Percentiles rank a stretch among this genome's conserved stretches.
Evolutionary conservation across 1,140 invertebrate genomes (phyloP).

Genomic region (Dendroctonus ponderosae): DNA sequence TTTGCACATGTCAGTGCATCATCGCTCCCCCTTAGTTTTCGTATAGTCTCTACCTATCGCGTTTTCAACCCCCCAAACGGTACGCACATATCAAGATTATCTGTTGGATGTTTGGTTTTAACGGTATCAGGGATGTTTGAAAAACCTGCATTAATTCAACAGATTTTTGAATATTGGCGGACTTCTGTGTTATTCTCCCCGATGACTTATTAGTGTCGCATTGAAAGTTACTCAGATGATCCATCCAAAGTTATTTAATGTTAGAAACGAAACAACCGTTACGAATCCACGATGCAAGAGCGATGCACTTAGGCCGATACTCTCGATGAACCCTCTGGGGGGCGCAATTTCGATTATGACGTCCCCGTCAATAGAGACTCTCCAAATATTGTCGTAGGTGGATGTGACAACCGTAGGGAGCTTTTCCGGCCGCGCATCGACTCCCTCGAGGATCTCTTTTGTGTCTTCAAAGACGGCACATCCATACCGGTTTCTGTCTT

Average conservation of each 20-base stretch:
- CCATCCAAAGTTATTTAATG: background rate
- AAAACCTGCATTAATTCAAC: no score
- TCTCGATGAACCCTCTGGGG: constrained; percentile 17
- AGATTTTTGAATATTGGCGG: no score
- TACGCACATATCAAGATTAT: no score
- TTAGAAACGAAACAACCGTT: background rate
- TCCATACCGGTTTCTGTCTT: constrained; percentile 1
- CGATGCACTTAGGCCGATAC: constrained; percentile 2
- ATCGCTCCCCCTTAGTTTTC: constrained; percentile 7
- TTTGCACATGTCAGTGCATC: constrained; percentile 18
- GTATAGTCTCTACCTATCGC: no score
- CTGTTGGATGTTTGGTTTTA: no score
- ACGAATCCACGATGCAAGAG: background rate
- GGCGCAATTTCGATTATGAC: constrained; percentile 23
- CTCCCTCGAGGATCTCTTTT: constrained; percentile 12
- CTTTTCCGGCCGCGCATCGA: constrained; percentile 18
- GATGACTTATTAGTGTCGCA: no score
- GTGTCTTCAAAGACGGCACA: constrained; percentile 10
- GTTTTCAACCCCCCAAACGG: no score
- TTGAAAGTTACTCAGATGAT: no score
- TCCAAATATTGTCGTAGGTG: constrained; percentile 32
- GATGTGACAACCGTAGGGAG: constrained; percentile 25
- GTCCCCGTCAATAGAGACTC: constrained; percentile 26
- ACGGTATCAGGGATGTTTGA: no score
- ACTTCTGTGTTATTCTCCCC: no score